Conservation (phyloP, 1,140 invertebrate species). For the Oedothorax gibbosus region DNA sequence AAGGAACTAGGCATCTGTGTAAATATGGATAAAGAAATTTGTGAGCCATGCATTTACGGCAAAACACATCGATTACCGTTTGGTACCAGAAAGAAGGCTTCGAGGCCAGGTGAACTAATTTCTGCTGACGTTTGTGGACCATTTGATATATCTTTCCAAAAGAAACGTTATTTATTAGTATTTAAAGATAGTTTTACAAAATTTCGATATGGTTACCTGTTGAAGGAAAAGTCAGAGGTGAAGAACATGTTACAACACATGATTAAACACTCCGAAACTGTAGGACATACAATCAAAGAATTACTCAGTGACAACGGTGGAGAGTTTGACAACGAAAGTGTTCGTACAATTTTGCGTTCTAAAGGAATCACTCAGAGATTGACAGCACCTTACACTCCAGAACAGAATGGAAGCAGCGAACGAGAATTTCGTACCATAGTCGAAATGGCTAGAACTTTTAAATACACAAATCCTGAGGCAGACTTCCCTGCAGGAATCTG, state of each 20-base stretch:
- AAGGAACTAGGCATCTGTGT: conserved; percentile 2
- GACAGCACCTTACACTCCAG: conserved; percentile 42
- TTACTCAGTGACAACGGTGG: conserved; percentile 48
- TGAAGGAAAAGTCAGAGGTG: conserved; percentile 47
- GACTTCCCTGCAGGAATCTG: conserved; percentile 9
- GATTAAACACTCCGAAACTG: conserved; percentile 6
- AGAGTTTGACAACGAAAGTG: conserved; percentile 32
- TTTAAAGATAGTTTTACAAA: conserved; percentile 27
- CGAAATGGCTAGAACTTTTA: conserved; percentile 27
- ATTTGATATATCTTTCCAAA: conserved; percentile 27
- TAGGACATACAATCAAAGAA: not conserved
- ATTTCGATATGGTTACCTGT: conserved; percentile 20
- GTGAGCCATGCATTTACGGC: conserved; percentile 17
- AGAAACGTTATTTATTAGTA: conserved; percentile 35
- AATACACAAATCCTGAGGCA: conserved; percentile 23
- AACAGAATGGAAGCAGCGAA: conserved; percentile 45
- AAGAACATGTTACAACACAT: not conserved
- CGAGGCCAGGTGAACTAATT: conserved; percentile 3
- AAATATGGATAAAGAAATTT: conserved; percentile 25
- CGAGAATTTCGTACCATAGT: conserved; percentile 44
- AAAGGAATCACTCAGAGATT: conserved; percentile 28
- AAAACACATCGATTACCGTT: conserved; percentile 21
- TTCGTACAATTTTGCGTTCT: not conserved
- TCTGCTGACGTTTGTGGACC: conserved; percentile 29
- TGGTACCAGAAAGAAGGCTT: conserved; percentile 1